Evolutionary conservation across 2,888 invertebrate genomes (phyloP), one percentile per base, ranked within the genome.

Genomic region (Neelides folsomi): DNA sequence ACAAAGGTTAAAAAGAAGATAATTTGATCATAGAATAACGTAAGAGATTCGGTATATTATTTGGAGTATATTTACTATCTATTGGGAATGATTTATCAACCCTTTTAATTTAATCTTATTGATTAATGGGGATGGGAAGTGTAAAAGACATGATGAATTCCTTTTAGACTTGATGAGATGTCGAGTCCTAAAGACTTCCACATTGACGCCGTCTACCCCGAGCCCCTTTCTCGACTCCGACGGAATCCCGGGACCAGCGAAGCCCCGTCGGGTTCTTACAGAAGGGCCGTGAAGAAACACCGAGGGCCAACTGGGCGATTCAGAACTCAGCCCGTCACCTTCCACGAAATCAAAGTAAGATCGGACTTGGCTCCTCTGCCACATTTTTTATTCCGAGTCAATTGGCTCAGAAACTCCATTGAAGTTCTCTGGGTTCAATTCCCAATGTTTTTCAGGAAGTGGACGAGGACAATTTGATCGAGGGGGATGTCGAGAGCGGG

Each of bases 381-480:
- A n/a, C n/a, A n/a, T n/a, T n/a, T n/a, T n/a, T n/a, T n/a, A n/a
- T n/a, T n/a, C n/a, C n/a, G n/a, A n/a, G n/a, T n/a, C n/a, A n/a
- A n/a, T n/a, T n/a, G n/a, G n/a, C n/a, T n/a, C n/a, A n/a, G n/a
- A n/a, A n/a, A n/a, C n/a, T n/a, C n/a, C n/a, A n/a, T n/a, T n/a
- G n/a, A n/a, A n/a, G n/a, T n/a, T n/a, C n/a, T n/a, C n/a, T n/a
- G n/a, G n/a, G n/a, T n/a, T n/a, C n/a, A n/a, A n/a, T n/a, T n/a
- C n/a, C n/a, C n/a, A n/a, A n/a, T n/a, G n/a, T n/a, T n/a, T n/a
- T 69, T 34, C 71, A 81, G 77, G 82, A 82, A 71, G 81, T 82
- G 15, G 81, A 81, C 64, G 82, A 81, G 66, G 80, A 80, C 39
- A 77, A 75, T 60, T 56, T 66, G 18, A 70, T 74, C 10, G 75